Conservation (phyloP, 1,140 invertebrate species). For the Cyrtorhinus lividipennis region DNA sequence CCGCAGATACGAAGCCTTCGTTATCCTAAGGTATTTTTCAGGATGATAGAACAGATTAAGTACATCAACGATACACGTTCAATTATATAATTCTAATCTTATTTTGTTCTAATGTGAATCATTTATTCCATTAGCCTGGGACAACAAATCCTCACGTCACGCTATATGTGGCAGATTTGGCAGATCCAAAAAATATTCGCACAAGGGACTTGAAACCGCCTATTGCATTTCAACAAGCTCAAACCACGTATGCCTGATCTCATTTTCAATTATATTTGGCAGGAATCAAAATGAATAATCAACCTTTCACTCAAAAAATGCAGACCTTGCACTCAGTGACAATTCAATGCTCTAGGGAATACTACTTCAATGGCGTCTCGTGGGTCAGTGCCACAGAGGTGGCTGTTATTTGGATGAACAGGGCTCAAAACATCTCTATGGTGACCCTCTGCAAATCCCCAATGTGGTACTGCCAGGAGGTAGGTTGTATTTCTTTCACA, state of each 20-base stretch:
- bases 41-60: too few species aligned
- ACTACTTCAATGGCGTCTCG: constrained; percentile 77
- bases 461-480: constrained; percentile 72
- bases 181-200: constrained; percentile 57
- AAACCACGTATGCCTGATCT: constrained; percentile 24
- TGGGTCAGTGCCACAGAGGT: constrained; percentile 75
- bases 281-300: too few species aligned
- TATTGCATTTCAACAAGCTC: constrained; percentile 37
- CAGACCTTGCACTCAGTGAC: too few species aligned
- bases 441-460: constrained; percentile 75
- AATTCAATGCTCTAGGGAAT: constrained; percentile 52
- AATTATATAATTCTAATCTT: too few species aligned
- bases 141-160: constrained; percentile 60
- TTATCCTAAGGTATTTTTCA: constrained; percentile 57
- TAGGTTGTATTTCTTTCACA: too few species aligned
- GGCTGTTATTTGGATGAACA: constrained; percentile 78
- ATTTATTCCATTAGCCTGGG: constrained; percentile 42
- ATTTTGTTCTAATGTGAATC: too few species aligned
- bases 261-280: too few species aligned
- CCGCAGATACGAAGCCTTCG: constrained; percentile 64
- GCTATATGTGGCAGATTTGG: constrained; percentile 65
- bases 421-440: constrained; percentile 75
- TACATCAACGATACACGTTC: too few species aligned
- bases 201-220: constrained; percentile 62
- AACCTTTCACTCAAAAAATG: too few species aligned